Conservation (phyloP, 2,888 invertebrate species). For the Sinodicranocentrus sp. region DNA sequence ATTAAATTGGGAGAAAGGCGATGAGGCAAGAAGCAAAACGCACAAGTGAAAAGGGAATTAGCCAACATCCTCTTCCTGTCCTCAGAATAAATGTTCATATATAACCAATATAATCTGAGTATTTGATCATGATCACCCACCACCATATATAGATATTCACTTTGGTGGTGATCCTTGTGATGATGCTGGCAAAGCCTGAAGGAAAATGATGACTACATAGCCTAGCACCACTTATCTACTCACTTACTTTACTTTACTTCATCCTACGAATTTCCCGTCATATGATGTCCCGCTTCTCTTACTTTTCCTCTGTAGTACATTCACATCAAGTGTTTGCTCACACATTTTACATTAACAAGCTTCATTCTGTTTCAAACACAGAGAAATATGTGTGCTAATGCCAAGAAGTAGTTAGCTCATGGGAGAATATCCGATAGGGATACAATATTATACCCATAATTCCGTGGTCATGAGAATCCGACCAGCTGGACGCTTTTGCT, state of each 20-base stretch:
- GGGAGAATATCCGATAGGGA: not conserved
- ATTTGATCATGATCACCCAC: slow-evolving; percentile 41
- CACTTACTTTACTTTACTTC: slow-evolving; percentile 10
- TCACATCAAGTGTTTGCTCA: slow-evolving; percentile 3
- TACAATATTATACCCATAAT: slow-evolving; percentile 21
- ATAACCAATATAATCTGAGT: slow-evolving; percentile 9
- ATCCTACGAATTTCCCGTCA: slow-evolving; percentile 28
- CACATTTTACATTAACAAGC: not conserved
- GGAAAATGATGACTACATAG: not conserved
- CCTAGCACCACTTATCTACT: slow-evolving; percentile 22
- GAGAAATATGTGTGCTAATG: slow-evolving; percentile 14
- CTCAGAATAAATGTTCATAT: not conserved
- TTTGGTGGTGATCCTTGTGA: not conserved
- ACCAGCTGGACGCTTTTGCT: slow-evolving; percentile 50
- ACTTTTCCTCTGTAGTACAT: not conserved
- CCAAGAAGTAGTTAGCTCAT: slow-evolving; percentile 8
- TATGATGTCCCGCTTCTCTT: not conserved
- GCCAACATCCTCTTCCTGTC: slow-evolving; percentile 43
- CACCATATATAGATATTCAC: no score
- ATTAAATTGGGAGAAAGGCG: slow-evolving; percentile 58
- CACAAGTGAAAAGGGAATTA: slow-evolving; percentile 48
- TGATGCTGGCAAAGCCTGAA: slow-evolving; percentile 29
- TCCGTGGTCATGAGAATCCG: slow-evolving; percentile 61
- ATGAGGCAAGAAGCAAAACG: slow-evolving; percentile 62
- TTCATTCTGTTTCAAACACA: no score